phyloP scores from a whole-genome alignment of 1,140 invertebrate genomes.

The Caenorhabditis briggsae region DNA sequence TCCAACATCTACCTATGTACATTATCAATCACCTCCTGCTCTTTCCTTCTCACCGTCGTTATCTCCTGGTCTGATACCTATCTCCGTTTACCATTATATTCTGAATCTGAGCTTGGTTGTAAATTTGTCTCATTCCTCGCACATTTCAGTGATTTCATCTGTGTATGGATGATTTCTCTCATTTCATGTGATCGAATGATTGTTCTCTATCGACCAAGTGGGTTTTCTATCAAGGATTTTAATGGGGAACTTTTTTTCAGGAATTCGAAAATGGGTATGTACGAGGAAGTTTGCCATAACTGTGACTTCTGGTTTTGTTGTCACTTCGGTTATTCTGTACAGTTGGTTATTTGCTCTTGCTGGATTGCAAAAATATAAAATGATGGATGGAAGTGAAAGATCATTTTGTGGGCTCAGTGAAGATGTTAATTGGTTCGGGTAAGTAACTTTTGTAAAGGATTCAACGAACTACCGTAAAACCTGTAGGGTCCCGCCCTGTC shows the following conservation, averaged over 20 bases:
- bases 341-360: slow-evolving; percentile 76
- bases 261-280: slow-evolving; percentile 73
- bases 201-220: slow-evolving; percentile 74
- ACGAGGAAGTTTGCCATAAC: slow-evolving; percentile 74
- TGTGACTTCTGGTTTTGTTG: slow-evolving; percentile 53
- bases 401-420: slow-evolving; percentile 48
- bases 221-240: not conserved
- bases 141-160: slow-evolving; percentile 76
- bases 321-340: slow-evolving; percentile 68
- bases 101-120: slow-evolving; percentile 73
- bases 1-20: slow-evolving; percentile 77
- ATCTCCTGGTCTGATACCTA: slow-evolving; percentile 69
- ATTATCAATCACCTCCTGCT: slow-evolving; percentile 74
- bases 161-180: slow-evolving; percentile 78
- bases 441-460: not conserved
- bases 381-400: slow-evolving; percentile 56
- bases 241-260: slow-evolving; percentile 5
- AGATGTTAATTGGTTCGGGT: slow-evolving; percentile 47
- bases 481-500: no score
- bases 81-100: slow-evolving; percentile 69
- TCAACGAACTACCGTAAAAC: no score
- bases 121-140: slow-evolving; percentile 76
- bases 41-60: slow-evolving; percentile 75
- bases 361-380: slow-evolving; percentile 67
- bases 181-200: slow-evolving; percentile 75